Evolutionary conservation across 2,888 invertebrate species (phyloP).

Genomic region (Exephanes ischioxanthus): DNA sequence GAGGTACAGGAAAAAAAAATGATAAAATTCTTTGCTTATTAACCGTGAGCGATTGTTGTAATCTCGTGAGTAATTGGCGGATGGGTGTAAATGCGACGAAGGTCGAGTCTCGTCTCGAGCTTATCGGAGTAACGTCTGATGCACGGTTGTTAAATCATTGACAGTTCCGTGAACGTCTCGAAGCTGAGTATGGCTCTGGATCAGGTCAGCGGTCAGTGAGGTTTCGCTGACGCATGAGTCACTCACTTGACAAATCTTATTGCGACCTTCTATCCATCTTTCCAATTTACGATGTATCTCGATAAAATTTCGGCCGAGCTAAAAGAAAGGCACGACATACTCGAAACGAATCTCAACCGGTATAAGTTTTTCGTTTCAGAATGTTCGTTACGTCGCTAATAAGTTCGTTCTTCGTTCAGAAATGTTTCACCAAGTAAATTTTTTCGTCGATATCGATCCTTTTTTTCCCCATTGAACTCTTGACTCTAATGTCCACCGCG

Average conservation of each 20-base stretch:
- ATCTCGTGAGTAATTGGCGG: slow-evolving; percentile 34
- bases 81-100: slow-evolving; percentile 25
- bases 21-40: neutral
- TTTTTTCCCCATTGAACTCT: too few species aligned
- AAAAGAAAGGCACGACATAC: neutral
- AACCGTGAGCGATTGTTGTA: neutral
- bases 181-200: neutral
- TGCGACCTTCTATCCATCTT: neutral
- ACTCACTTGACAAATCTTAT: neutral
- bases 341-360: too few species aligned
- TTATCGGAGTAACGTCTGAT: slow-evolving; percentile 16
- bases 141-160: slow-evolving; percentile 22
- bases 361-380: too few species aligned
- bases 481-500: neutral
- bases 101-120: neutral
- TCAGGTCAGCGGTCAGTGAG: slow-evolving; percentile 20
- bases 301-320: neutral
- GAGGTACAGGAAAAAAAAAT: neutral
- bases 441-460: neutral
- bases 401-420: neutral
- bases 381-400: neutral
- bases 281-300: neutral
- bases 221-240: slow-evolving; percentile 34
- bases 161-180: slow-evolving; percentile 29
- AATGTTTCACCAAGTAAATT: neutral